Base-by-base conservation (phyloP, 2,113 vertebrate species). In the Colistium nudipinnis region DNA sequence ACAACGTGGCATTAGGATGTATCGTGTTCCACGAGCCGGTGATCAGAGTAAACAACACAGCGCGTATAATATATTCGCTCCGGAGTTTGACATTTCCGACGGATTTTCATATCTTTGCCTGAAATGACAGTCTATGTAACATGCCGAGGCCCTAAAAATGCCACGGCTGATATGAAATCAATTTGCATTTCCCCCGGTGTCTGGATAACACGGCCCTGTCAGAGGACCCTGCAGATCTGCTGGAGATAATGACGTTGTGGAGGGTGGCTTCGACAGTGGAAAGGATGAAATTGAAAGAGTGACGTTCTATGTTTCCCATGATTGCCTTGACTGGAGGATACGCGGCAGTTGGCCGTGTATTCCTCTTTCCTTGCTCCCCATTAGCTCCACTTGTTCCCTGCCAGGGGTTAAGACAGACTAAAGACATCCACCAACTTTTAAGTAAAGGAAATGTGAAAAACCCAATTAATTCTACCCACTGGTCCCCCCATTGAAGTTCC, bases 161-260 rank as follows among this genome's bases (percentile, higher is more conserved):
- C 90, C 92, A 93, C 76, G 83, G 91, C 89, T 90, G 89, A 93
- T 93, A 91, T 91, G 81, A 92, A 93, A 94, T 93, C 92, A 93
- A 93, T 94, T 93, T 93, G 93, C 92, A 94, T 93, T 93, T 93
- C 91, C 91, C n/a, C 87, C 48, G 48, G 89, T 85, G 91, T 79
- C 83, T 56, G 88, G 90, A 88, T 91, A 93, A 92, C 91, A 91
- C 67, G 84, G 84, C 89, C 86, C 90, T 92, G 93, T 92, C 93
- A 93, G 87, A 91, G 82, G 85, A 88, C 85, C 77, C 88, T 68
- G 84, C 86, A 90, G 90, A 94, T 92, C 83, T 79, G 85, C 78
- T 79, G 74, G 83, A 89, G 90, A 94, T 93, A 93, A 93, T 92
- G 90, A 92, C 90, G 88, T 90, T 89, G 88, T 80, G 54, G 88